Percentiles rank a stretch among this genome's conserved stretches.
phyloP scores from a whole-genome alignment of 2,888 invertebrate genomes.

The Agrenia bidenticulata region DNA sequence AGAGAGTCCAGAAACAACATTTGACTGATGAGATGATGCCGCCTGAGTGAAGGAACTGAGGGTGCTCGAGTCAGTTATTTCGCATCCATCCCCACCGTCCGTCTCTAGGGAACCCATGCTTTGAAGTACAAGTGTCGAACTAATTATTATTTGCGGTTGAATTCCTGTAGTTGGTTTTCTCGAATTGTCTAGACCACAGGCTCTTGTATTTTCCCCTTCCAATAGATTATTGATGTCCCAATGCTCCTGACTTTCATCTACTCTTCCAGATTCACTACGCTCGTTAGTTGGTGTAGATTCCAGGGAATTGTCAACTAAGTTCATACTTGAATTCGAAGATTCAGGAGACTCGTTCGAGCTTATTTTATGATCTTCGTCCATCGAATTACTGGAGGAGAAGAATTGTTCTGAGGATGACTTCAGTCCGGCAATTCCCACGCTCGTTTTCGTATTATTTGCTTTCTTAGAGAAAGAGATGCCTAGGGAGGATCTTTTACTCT shows the following conservation, averaged over 20 bases:
- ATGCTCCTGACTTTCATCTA: neutral
- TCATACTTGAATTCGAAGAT: too few species aligned
- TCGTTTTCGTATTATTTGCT: neutral
- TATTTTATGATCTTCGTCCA: too few species aligned
- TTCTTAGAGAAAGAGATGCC: constrained; percentile 20
- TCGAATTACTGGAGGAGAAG: too few species aligned
- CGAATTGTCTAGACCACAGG: too few species aligned
- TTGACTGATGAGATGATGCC: neutral
- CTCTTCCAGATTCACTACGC: neutral
- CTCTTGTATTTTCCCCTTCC: neutral
- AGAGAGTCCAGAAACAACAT: constrained; percentile 16
- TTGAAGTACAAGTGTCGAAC: constrained; percentile 4
- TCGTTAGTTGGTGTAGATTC: too few species aligned
- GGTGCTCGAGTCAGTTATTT: neutral
- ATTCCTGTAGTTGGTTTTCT: neutral
- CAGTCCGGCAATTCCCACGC: too few species aligned
- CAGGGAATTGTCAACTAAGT: too few species aligned
- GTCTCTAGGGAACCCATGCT: neutral
- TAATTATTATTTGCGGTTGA: constrained; percentile 1
- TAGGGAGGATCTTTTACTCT: constrained; percentile 26
- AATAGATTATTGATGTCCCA: neutral
- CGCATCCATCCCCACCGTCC: neutral
- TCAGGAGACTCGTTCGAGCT: too few species aligned
- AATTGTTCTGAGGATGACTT: too few species aligned
- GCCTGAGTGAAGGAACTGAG: neutral